Evolutionary conservation across 1,140 invertebrate genomes (phyloP).

Genomic region (Gonioctena quinquepunctata): DNA sequence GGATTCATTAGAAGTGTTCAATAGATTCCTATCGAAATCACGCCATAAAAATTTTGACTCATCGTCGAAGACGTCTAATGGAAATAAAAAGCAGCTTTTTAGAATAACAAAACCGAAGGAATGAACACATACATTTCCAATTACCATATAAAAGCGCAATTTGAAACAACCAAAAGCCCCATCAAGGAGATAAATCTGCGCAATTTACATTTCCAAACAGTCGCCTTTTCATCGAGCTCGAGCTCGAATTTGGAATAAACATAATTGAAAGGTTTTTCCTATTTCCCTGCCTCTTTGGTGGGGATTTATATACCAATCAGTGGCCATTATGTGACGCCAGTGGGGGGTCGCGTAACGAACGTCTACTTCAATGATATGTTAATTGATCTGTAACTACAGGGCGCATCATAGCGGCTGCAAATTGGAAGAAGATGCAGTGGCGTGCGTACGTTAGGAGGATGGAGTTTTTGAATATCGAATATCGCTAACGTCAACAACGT

Average conservation of each 20-base stretch:
- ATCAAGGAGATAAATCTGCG: not conserved
- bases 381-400: constrained; percentile 25
- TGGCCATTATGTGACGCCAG: constrained; percentile 22
- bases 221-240: constrained; percentile 1
- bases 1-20: too few species aligned
- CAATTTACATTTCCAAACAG: constrained; percentile 5
- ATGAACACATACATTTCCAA: not conserved
- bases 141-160: constrained; percentile 9
- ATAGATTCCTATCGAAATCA: too few species aligned
- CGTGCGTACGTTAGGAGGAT: not conserved
- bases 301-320: constrained; percentile 26
- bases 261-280: constrained; percentile 12
- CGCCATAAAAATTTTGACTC: too few species aligned
- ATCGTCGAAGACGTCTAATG: too few species aligned
- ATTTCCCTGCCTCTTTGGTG: constrained; percentile 9
- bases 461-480: too few species aligned
- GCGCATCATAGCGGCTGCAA: not conserved
- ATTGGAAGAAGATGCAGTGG: not conserved
- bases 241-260: constrained; percentile 4
- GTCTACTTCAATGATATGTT: constrained; percentile 29
- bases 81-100: too few species aligned
- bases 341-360: constrained; percentile 18
- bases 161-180: not conserved
- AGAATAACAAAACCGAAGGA: too few species aligned
- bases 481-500: too few species aligned